A percentile compares a stretch with the other conserved stretches of the same genome.
Conservation (phyloP, 2,797 vertebrate genomes). For the Corythornis leucogaster region DNA sequence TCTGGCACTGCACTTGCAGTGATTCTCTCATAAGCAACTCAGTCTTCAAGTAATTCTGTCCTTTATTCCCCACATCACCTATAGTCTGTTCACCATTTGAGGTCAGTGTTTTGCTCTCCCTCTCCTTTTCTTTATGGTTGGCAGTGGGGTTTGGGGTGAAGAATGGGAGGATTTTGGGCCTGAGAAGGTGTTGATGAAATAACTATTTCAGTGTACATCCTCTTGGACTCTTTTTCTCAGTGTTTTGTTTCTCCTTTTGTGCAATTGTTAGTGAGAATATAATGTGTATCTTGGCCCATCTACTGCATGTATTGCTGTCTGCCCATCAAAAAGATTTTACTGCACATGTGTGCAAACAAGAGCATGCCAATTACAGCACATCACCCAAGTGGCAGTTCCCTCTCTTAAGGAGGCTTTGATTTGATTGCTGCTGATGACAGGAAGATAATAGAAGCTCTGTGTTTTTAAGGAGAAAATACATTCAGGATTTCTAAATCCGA, state of each 20-base stretch:
- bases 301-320: neutral
- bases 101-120: neutral
- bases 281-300: neutral
- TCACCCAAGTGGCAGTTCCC: neutral
- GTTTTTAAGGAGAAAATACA: neutral
- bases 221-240: neutral
- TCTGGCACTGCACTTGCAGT: neutral
- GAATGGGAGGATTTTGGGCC: neutral
- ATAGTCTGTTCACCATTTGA: neutral
- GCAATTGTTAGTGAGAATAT: neutral
- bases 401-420: neutral
- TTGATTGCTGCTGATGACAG: neutral
- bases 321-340: neutral
- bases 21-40: neutral
- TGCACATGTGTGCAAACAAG: rapidly evolving
- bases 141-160: neutral
- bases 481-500: neutral
- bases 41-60: neutral
- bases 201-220: neutral
- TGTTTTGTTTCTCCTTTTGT: neutral
- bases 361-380: neutral
- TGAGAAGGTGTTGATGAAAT: neutral
- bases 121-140: neutral
- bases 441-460: neutral
- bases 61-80: neutral